phyloP scores from a whole-genome alignment of 2,113 vertebrate species.

The Gadus chalcogrammus region DNA sequence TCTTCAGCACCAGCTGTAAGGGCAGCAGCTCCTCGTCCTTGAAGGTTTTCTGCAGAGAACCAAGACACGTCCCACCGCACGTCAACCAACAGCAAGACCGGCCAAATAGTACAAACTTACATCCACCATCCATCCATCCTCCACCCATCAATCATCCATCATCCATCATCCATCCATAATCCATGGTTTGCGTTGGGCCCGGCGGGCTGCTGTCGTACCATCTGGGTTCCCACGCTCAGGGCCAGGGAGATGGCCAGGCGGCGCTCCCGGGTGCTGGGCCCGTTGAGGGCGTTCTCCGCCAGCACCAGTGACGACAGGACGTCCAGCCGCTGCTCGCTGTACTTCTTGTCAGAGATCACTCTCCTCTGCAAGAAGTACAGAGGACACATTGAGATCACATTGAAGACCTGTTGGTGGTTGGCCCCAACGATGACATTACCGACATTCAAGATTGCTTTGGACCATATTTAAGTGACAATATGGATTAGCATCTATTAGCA shows the following conservation, averaged over 20 bases:
- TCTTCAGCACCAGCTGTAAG: slow-evolving; percentile 92
- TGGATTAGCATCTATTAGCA: no score
- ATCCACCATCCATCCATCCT: no score
- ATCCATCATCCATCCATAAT: no score
- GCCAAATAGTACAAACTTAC: no score
- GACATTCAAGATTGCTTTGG: no score
- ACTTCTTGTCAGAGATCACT: slow-evolving; percentile 98
- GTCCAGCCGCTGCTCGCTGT: slow-evolving; percentile 95
- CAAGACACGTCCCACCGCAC: background rate
- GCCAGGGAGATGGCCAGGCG: slow-evolving; percentile 88
- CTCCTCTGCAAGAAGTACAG: slow-evolving; percentile 80
- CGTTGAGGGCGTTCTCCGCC: slow-evolving; percentile 91
- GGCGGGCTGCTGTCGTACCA: slow-evolving; percentile 73
- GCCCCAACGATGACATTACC: no score
- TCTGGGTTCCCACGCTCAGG: slow-evolving; percentile 92
- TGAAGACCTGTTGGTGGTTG: no score
- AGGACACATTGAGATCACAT: no score
- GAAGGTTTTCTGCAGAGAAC: slow-evolving; percentile 86
- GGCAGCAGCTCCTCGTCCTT: slow-evolving; percentile 93
- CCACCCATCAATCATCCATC: no score
- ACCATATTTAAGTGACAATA: no score
- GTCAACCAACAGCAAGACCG: no score
- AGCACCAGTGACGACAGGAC: slow-evolving; percentile 93
- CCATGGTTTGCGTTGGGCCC: no score
- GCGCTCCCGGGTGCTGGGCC: slow-evolving; percentile 92